Evolutionary conservation across 2,113 vertebrate genomes (phyloP).

Genomic region (Hylia prasina): DNA sequence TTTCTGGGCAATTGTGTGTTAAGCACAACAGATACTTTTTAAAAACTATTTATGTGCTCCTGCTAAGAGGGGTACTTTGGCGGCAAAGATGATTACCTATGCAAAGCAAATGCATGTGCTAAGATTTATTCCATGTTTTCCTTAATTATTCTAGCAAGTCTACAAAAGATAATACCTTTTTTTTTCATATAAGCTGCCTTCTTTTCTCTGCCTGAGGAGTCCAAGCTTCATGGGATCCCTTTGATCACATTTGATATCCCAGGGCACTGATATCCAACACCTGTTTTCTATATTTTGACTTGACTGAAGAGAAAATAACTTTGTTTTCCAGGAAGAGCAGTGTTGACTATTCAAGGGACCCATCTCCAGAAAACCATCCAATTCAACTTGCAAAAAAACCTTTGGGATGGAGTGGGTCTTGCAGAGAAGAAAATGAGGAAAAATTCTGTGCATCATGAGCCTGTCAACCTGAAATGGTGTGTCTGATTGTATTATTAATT

Average conservation of each 20-base stretch:
- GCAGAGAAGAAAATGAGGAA: not conserved
- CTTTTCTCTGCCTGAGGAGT: not conserved
- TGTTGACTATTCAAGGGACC: not conserved
- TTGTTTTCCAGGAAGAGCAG: constrained; percentile 12
- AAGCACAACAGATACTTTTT: not conserved
- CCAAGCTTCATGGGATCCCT: not conserved
- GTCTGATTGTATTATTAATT: not conserved
- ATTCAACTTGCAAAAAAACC: not conserved
- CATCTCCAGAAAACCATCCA: not conserved
- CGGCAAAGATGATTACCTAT: not conserved
- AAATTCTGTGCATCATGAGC: not conserved
- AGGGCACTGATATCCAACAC: not conserved
- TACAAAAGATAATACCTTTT: not conserved
- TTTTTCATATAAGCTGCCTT: not conserved
- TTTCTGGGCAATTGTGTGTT: not conserved
- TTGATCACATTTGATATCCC: not conserved
- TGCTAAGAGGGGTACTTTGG: not conserved
- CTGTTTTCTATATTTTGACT: constrained; percentile 34
- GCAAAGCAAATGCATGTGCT: not conserved
- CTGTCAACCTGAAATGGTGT: not conserved
- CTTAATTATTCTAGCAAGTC: not conserved
- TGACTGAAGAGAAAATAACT: constrained; percentile 18
- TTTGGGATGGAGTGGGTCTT: not conserved
- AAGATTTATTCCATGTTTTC: not conserved
- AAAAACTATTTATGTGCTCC: not conserved